Percentiles rank a stretch among this genome's conserved stretches.
These are phyloP conservation scores for Chaetorhynchus papuensis DNA, from an alignment of 2,113 vertebrate species.

Conservation along the genomic window DNA sequence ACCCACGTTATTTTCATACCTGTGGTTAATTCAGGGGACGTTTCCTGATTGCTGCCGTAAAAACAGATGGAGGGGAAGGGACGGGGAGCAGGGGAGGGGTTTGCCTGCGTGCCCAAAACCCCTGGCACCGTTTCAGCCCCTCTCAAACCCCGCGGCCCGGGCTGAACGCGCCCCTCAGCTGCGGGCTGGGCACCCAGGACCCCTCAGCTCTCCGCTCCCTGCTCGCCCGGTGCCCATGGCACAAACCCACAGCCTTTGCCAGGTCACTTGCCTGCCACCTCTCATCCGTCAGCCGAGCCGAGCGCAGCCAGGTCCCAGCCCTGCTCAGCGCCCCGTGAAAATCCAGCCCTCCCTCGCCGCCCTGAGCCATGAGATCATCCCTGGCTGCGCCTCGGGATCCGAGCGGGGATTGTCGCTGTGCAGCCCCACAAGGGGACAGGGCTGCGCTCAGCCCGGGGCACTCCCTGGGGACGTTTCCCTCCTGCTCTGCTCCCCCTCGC, in stretches of 20 bases:
- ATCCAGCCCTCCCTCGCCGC: neutral
- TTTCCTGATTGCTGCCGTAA: neutral
- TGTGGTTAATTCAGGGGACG: neutral
- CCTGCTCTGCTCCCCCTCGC: neutral
- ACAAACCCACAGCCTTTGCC: neutral
- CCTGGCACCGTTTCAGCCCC: neutral
- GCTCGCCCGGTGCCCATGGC: neutral
- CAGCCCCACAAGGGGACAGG: neutral
- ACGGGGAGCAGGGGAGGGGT: neutral
- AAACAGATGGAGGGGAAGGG: neutral
- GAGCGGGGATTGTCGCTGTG: neutral
- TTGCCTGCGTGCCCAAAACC: neutral
- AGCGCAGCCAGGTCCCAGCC: neutral
- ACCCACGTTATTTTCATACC: neutral
- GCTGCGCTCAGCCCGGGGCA: neutral
- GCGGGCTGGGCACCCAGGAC: accelerated
- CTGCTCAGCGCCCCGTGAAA: neutral
- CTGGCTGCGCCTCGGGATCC: neutral
- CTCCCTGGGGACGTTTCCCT: neutral
- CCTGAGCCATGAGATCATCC: neutral
- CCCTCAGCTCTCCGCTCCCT: neutral
- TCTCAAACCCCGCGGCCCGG: accelerated
- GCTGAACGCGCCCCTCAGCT: neutral
- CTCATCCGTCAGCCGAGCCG: neutral
- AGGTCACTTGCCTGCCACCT: conserved; percentile 11